These are phyloP conservation scores for Perca flavescens DNA, from an alignment of 2,113 vertebrate genomes.

Conservation along the genomic window DNA sequence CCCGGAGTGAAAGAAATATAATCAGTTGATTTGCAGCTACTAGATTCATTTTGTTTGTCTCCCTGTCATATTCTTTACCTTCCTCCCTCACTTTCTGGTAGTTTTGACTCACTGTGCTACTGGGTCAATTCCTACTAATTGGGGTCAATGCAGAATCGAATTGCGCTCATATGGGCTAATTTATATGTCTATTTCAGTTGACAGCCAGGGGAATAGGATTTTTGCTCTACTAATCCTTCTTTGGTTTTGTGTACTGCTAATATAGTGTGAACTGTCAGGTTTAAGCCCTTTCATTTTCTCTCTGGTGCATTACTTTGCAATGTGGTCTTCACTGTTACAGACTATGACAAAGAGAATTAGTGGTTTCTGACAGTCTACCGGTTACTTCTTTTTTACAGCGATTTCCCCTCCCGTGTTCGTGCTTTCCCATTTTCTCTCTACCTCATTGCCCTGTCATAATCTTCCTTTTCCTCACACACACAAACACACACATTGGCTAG, in stretches of 20 bases:
- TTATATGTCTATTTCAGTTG: constrained; percentile 67
- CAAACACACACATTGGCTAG: constrained; percentile 3
- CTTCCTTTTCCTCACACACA: constrained; percentile 14
- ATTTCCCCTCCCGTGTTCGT: constrained; percentile 15
- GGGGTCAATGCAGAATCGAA: constrained; percentile 72
- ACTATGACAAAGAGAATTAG: constrained; percentile 48
- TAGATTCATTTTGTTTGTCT: constrained; percentile 50
- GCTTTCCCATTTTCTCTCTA: constrained; percentile 15
- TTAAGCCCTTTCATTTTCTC: constrained; percentile 59
- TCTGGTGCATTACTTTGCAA: constrained; percentile 20
- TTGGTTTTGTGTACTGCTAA: constrained; percentile 65
- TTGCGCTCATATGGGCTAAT: constrained; percentile 67
- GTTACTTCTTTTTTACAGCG: constrained; percentile 8
- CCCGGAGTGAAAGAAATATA: constrained; percentile 27
- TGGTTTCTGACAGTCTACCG: constrained; percentile 30
- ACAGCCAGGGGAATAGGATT: constrained; percentile 65
- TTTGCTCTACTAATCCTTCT: constrained; percentile 64
- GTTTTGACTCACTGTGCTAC: constrained; percentile 43
- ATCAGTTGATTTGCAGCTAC: constrained; percentile 20
- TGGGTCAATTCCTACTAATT: constrained; percentile 72
- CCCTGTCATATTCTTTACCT: constrained; percentile 31
- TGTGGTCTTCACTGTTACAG: constrained; percentile 37
- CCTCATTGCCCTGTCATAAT: constrained; percentile 49
- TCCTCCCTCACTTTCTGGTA: neutral
- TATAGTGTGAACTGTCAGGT: constrained; percentile 72